Base-by-base conservation (phyloP, 2,113 vertebrate species). In the Potamarius usumacintae region DNA sequence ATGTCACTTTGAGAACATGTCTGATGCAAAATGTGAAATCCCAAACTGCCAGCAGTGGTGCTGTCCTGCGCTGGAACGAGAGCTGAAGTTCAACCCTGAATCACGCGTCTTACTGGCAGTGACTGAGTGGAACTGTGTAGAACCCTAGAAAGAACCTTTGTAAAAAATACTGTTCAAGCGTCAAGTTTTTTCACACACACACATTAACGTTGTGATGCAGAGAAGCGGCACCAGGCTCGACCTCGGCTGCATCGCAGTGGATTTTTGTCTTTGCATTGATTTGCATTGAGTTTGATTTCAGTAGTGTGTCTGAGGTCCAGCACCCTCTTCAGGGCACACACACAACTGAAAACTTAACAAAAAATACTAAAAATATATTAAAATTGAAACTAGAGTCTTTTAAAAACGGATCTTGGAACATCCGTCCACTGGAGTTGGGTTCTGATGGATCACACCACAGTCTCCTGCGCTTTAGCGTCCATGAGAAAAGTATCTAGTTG, bases 241-340 rank as follows among this genome's bases (percentile, higher is more conserved):
- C 95, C 92, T 94, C 93, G 89, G 91, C 67, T 15, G 34, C 80
- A 85, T 85, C 67, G 63, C 93, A 94, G 93, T 95, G 94, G 94
- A 96, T 96, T 96, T 96, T 96, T 93, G 94, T 96, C 93, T 84
- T 98, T 99, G 98, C 97, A 97, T 96, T 99, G 98, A 97, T 97
- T 98, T 98, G 98, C 97, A 98, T 98, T 97, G 96, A 96, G 96
- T 94, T 96, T 89, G 88, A 92, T 94, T 94, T 96, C 96, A 96
- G 96, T 96, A 96, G 94, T 95, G 94, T 93, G 96, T 85, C 95
- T 71, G 11, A 92, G 87, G 89, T 94, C 92, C 91, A 91, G 90
- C 74, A 86, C 89, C 89, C 90, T 85, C 90, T 89, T 92, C 86
- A 92, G 92, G 88, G 85, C 86, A 92, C 88, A 90, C 88, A 82